A percentile compares a stretch with the other conserved stretches of the same genome.
These are phyloP conservation scores for Pristionchus entomophagus DNA, from an alignment of 2,888 invertebrate genomes.

Conservation along the genomic window DNA sequence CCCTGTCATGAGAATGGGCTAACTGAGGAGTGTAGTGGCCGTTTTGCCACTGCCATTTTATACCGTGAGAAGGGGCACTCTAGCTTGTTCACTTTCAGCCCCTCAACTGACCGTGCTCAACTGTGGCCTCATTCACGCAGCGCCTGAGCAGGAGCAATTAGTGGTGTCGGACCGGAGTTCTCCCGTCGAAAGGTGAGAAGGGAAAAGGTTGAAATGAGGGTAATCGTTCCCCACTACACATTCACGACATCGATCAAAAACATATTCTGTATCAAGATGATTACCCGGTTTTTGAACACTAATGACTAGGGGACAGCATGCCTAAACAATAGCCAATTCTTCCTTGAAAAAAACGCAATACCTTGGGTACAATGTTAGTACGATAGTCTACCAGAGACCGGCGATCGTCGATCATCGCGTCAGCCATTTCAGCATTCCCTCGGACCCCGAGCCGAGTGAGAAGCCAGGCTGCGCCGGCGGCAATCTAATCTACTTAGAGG, in stretches of 20 bases:
- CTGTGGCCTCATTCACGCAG: neutral
- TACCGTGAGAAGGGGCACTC: neutral
- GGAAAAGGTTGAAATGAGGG: too few relatives aligned
- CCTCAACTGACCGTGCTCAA: neutral
- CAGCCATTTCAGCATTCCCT: conserved; percentile 11
- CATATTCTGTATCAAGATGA: too few relatives aligned
- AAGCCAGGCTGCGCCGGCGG: conserved; percentile 27
- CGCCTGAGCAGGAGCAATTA: conserved; percentile 12
- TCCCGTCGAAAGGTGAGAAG: conserved; percentile 5
- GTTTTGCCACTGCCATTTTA: neutral
- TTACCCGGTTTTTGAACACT: too few relatives aligned
- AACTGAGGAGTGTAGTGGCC: neutral
- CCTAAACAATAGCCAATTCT: too few relatives aligned
- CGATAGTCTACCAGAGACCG: too few relatives aligned
- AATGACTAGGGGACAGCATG: too few relatives aligned
- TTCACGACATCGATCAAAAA: too few relatives aligned
- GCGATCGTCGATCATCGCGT: too few relatives aligned
- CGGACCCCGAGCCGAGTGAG: conserved; percentile 38
- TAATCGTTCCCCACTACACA: too few relatives aligned
- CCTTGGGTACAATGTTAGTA: too few relatives aligned
- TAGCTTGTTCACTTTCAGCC: neutral
- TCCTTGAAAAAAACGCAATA: too few relatives aligned
- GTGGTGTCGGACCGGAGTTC: conserved; percentile 8
- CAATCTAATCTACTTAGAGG: conserved; percentile 46
- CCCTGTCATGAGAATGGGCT: neutral